These are phyloP conservation scores for Anguilla rostrata DNA, from an alignment of 2,113 vertebrate genomes.

Conservation along the genomic window DNA sequence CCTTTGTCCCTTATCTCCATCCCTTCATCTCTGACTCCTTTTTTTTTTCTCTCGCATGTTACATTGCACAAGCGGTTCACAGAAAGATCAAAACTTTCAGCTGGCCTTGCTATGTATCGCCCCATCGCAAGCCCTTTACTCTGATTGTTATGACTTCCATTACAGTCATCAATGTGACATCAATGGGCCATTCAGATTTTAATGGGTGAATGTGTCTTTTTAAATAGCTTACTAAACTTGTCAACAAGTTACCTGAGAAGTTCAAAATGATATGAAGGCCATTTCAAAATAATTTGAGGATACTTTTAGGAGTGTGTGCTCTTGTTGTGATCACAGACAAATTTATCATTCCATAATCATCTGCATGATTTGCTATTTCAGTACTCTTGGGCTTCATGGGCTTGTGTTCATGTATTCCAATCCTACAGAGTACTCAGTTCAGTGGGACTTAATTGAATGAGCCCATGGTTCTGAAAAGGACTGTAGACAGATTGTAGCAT, in stretches of 20 bases:
- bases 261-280: neutral
- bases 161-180: neutral
- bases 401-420: neutral
- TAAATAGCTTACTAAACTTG: neutral
- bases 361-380: neutral
- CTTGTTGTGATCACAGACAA: neutral
- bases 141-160: neutral
- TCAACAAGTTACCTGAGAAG: neutral
- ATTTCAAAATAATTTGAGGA: neutral
- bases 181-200: neutral
- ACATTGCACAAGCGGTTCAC: slow-evolving; percentile 5
- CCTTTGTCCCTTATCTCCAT: slow-evolving; percentile 28
- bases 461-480: neutral
- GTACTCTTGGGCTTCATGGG: neutral
- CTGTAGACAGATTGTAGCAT: neutral
- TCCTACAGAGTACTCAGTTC: neutral
- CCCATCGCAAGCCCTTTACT: neutral
- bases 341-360: neutral
- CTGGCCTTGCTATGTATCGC: neutral
- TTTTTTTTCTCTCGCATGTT: neutral
- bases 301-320: no score
- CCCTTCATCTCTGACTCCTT: neutral
- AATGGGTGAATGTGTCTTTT: neutral
- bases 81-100: slow-evolving; percentile 10
- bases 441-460: neutral